Evolutionary conservation across 1,140 invertebrate species (phyloP).

Genomic region (Drosophila guanche): DNA sequence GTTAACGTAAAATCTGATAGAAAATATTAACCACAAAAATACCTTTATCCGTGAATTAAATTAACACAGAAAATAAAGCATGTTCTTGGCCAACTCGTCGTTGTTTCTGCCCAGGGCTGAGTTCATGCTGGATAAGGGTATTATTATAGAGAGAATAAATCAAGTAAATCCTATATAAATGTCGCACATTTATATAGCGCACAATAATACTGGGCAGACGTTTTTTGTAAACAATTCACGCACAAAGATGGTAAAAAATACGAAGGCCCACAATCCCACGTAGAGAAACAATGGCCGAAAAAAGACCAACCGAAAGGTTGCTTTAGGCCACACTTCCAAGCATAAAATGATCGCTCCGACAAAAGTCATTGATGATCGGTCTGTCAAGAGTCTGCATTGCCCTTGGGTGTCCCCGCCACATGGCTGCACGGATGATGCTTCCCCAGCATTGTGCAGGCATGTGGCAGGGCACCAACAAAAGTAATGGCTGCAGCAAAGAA

Average conservation of each 20-base stretch:
- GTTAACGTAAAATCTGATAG: conserved; percentile 27
- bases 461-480: too few relatives aligned
- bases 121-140: conserved; percentile 79
- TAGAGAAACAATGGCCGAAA: conserved; percentile 12
- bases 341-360: conserved; percentile 73
- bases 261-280: conserved; percentile 62
- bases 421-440: conserved; percentile 40
- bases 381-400: conserved; percentile 14
- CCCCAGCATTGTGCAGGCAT: too few relatives aligned
- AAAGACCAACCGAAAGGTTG: conserved; percentile 12
- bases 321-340: conserved; percentile 6
- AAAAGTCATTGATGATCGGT: conserved; percentile 24
- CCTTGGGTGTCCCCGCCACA: conserved; percentile 14
- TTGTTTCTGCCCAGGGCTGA: conserved; percentile 84
- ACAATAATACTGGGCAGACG: conserved; percentile 83
- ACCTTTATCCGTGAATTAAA: conserved; percentile 61
- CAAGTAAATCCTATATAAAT: conserved; percentile 48
- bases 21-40: conserved; percentile 45
- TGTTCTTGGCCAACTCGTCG: conserved; percentile 83
- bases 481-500: too few relatives aligned
- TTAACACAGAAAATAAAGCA: conserved; percentile 35
- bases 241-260: conserved; percentile 82
- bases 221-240: conserved; percentile 84
- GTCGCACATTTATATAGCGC: conserved; percentile 58
- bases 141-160: conserved; percentile 27